Evolutionary conservation across 2,888 invertebrate species (phyloP).

Genomic region (Ormyrus pomaceus): DNA sequence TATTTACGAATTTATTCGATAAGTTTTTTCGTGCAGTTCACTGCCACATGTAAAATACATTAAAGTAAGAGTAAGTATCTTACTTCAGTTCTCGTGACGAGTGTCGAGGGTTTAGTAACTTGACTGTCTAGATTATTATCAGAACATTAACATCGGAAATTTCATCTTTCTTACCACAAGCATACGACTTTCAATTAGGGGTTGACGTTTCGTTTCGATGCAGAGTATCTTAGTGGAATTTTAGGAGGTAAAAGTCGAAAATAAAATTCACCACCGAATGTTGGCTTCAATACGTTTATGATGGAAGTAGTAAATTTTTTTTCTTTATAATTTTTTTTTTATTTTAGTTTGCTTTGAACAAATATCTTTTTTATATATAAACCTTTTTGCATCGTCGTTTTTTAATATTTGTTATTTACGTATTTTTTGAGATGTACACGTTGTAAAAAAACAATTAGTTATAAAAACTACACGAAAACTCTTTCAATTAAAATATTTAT

Average conservation of each 20-base stretch:
- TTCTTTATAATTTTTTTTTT: not conserved
- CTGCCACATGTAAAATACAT: constrained; percentile 6
- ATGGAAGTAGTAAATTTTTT: not conserved
- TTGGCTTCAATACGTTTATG: no score
- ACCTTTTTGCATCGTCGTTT: no score
- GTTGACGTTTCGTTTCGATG: constrained; percentile 17
- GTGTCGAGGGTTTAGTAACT: constrained; percentile 13
- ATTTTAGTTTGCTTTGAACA: no score
- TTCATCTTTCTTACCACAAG: constrained; percentile 22
- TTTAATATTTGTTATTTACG: no score
- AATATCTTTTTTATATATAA: no score
- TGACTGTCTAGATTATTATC: constrained; percentile 34
- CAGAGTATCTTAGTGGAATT: not conserved
- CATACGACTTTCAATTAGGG: constrained; percentile 37
- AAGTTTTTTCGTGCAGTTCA: constrained; percentile 8
- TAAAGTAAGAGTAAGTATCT: not conserved
- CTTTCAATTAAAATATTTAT: no score
- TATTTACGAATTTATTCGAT: constrained; percentile 21
- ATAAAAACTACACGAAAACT: no score
- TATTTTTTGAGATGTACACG: no score
- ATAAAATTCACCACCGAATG: no score
- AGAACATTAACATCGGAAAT: constrained; percentile 32
- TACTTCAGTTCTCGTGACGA: not conserved
- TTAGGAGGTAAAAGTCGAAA: not conserved
- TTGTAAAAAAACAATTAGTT: no score